Evolutionary conservation across 2,113 vertebrate species (phyloP).

Genomic region (Vombatus ursinus): DNA sequence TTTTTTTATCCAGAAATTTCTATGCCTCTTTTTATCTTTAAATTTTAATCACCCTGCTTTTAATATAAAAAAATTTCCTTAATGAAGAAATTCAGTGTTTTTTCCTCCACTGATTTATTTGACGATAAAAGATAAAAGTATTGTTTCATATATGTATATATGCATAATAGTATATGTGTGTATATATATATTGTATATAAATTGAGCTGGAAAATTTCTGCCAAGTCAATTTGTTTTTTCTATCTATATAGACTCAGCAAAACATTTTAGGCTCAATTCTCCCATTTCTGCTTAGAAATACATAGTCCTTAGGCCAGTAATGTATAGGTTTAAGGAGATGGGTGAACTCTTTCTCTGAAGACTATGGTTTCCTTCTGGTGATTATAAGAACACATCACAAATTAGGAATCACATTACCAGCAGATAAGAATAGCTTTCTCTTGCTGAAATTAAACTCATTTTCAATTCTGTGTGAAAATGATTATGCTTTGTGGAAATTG

Average conservation of each 20-base stretch:
- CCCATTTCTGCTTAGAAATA: conserved; percentile 13
- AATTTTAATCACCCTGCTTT: neutral
- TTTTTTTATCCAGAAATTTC: neutral
- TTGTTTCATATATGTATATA: neutral
- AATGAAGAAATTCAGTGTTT: conserved; percentile 15
- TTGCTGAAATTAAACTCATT: conserved; percentile 44
- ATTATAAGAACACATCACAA: neutral
- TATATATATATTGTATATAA: neutral
- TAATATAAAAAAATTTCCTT: neutral
- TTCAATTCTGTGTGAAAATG: conserved; percentile 4
- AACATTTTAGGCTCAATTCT: neutral
- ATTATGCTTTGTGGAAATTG: conserved; percentile 13
- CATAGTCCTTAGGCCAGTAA: neutral
- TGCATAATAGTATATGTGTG: neutral
- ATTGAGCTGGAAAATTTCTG: neutral
- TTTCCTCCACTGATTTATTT: neutral
- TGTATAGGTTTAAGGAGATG: neutral
- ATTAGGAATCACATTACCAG: neutral
- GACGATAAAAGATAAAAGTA: neutral
- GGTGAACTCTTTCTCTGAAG: conserved; percentile 3
- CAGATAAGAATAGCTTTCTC: neutral
- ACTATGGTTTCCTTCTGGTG: neutral
- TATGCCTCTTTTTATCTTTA: conserved; percentile 7
- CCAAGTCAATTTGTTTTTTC: neutral
- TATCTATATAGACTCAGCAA: neutral